A percentile compares a stretch with the other conserved stretches of the same genome.
Conservation (phyloP, 2,888 invertebrate genomes). For the Halocaridina rubra region DNA sequence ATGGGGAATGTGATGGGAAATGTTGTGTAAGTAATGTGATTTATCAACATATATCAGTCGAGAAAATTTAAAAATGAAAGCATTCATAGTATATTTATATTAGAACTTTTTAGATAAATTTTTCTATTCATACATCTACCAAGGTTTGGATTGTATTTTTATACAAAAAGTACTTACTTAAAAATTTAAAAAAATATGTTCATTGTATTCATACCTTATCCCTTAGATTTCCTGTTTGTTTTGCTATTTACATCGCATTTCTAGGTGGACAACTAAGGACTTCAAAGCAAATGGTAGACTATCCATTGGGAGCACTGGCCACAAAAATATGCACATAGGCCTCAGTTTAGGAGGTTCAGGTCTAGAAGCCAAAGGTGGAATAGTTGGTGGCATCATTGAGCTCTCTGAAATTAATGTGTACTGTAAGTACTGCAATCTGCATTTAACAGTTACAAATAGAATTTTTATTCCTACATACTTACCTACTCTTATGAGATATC, state of each 20-base stretch:
- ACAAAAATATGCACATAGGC: constrained; percentile 91
- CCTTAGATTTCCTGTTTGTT: background rate
- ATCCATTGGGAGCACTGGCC: constrained; percentile 92
- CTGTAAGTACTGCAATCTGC: constrained; percentile 72
- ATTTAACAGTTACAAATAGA: too few relatives aligned
- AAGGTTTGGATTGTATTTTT: background rate
- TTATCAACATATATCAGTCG: too few relatives aligned
- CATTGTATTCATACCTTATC: background rate
- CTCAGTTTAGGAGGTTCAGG: constrained; percentile 89
- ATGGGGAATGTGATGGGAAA: constrained; percentile 99
- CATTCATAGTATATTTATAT: too few relatives aligned
- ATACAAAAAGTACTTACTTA: background rate
- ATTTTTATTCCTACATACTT: too few relatives aligned
- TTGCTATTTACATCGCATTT: constrained; percentile 20
- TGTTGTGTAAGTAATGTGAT: constrained; percentile 77
- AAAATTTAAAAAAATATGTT: background rate
- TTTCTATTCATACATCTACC: background rate
- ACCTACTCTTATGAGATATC: too few relatives aligned
- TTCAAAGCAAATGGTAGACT: constrained; percentile 91
- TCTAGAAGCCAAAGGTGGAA: constrained; percentile 95
- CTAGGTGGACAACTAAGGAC: constrained; percentile 90
- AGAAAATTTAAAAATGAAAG: too few relatives aligned
- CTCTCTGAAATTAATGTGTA: constrained; percentile 89
- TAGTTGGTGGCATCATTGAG: constrained; percentile 95
- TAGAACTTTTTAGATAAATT: too few relatives aligned